A percentile compares a stretch with the other conserved stretches of the same genome.
These are phyloP conservation scores for Heptranchias perlo DNA, from an alignment of 2,113 vertebrate genomes.

Conservation along the genomic window DNA sequence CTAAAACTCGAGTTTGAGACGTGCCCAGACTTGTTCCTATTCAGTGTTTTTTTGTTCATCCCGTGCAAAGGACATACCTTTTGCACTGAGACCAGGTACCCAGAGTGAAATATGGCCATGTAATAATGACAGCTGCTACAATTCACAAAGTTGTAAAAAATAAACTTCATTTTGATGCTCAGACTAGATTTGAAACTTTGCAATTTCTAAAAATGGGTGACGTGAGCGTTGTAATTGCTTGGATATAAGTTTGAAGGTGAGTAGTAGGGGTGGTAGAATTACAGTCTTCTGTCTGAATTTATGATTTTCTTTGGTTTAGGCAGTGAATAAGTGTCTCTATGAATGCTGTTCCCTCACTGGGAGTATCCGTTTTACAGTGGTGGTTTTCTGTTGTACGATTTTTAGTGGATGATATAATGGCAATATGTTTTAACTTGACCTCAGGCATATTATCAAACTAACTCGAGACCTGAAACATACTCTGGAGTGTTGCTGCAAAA, in stretches of 20 bases:
- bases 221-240: not conserved
- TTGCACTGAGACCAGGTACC: not conserved
- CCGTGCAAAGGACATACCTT: not conserved
- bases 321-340: not conserved
- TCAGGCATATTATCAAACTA: not conserved
- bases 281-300: not conserved
- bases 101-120: not conserved
- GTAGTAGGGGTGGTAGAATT: no score
- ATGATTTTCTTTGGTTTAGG: conserved; percentile 14
- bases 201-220: not conserved
- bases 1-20: not conserved
- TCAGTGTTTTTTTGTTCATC: not conserved
- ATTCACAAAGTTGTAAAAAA: not conserved
- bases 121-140: not conserved
- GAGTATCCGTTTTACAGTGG: not conserved
- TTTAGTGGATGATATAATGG: not conserved
- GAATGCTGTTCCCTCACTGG: not conserved
- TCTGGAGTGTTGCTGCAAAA: not conserved
- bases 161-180: not conserved
- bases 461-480: not conserved
- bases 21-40: not conserved
- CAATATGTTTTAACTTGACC: not conserved
- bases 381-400: not conserved
- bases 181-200: not conserved
- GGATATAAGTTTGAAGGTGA: not conserved